Conservation (phyloP, 1,140 invertebrate genomes). For the Drosophila ironensis region DNA sequence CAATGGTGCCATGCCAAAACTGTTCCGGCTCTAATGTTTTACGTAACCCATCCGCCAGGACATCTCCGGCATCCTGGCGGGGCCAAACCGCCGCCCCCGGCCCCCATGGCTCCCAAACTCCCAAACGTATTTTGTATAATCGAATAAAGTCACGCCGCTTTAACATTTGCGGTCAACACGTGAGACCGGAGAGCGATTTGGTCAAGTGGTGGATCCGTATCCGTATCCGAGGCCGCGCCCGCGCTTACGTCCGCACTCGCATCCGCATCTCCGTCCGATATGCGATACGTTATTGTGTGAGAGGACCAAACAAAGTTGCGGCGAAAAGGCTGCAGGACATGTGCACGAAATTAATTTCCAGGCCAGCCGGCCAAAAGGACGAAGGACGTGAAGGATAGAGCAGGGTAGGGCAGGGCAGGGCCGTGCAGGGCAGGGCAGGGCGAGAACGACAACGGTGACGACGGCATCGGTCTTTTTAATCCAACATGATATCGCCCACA, state of each 20-base stretch:
- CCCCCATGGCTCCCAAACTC: neutral
- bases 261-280: conserved; percentile 1
- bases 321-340: conserved; percentile 69
- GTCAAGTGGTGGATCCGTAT: conserved; percentile 15
- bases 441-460: neutral
- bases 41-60: conserved; percentile 48
- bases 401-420: neutral
- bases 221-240: neutral
- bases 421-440: neutral
- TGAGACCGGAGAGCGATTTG: conserved; percentile 13
- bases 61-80: neutral
- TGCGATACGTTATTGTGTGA: conserved; percentile 2
- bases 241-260: neutral
- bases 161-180: conserved; percentile 66
- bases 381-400: conserved; percentile 16
- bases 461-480: conserved; percentile 57
- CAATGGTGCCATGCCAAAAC: conserved; percentile 60
- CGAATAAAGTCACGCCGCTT: conserved; percentile 74
- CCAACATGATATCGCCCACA: conserved; percentile 73
- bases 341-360: conserved; percentile 75
- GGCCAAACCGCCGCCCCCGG: neutral
- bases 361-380: conserved; percentile 36
- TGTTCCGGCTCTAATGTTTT: conserved; percentile 51
- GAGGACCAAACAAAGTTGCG: conserved; percentile 48
- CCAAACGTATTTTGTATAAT: conserved; percentile 41